A percentile compares a stretch with the other conserved stretches of the same genome.
Conservation (phyloP, 1,140 invertebrate species). For the Glomeris maerens region DNA sequence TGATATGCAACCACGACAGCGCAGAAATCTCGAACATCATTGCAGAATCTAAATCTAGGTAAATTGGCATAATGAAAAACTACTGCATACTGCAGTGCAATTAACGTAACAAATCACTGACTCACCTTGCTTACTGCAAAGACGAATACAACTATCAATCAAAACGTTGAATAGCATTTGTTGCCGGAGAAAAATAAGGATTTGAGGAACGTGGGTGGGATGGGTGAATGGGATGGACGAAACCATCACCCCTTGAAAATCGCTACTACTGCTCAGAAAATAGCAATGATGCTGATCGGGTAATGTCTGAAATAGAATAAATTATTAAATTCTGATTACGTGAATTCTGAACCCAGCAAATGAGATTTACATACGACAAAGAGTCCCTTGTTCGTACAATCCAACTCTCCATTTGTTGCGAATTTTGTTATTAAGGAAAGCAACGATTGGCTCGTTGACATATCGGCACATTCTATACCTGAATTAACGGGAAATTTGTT, state of each 20-base stretch:
- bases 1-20: slow-evolving; percentile 72
- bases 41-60: slow-evolving; percentile 52
- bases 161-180: slow-evolving; percentile 84
- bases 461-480: slow-evolving; percentile 52
- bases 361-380: slow-evolving; percentile 49
- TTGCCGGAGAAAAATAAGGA: slow-evolving; percentile 67
- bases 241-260: slow-evolving; percentile 63
- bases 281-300: slow-evolving; percentile 89
- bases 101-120: not conserved
- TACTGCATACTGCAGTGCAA: no score
- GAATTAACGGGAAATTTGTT: slow-evolving; percentile 13
- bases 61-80: no score
- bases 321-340: not conserved
- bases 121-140: slow-evolving; percentile 51
- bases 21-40: slow-evolving; percentile 84
- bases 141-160: slow-evolving; percentile 69
- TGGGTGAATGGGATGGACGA: slow-evolving; percentile 79
- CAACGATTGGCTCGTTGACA: slow-evolving; percentile 48
- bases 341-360: not conserved
- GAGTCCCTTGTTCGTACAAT: slow-evolving; percentile 51
- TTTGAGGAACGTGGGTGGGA: slow-evolving; percentile 78
- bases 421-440: slow-evolving; percentile 59
- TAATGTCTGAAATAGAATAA: slow-evolving; percentile 47
- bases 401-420: slow-evolving; percentile 48
- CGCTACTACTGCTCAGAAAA: slow-evolving; percentile 57